Evolutionary conservation across 2,888 invertebrate species (phyloP).

Genomic region (Hydrotaea diabolus): DNA sequence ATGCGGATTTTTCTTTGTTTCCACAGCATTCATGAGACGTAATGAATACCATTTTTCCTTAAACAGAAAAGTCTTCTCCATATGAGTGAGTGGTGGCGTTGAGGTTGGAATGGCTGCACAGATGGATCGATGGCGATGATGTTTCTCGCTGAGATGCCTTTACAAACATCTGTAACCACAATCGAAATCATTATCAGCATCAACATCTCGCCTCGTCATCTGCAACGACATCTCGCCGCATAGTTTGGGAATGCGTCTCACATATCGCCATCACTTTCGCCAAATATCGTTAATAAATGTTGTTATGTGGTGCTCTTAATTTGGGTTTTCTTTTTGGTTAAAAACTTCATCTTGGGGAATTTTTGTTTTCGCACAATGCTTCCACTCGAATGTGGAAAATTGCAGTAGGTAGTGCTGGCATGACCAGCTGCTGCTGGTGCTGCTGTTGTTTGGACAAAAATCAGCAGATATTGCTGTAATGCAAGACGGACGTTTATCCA

Average conservation of each 20-base stretch:
- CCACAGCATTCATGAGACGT: background rate
- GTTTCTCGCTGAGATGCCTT: background rate
- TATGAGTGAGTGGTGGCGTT: background rate
- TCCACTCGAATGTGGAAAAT: slow-evolving; percentile 18
- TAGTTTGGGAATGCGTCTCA: background rate
- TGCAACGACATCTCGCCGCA: background rate
- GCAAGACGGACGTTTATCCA: background rate
- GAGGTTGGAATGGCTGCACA: background rate
- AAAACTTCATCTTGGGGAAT: slow-evolving; percentile 20
- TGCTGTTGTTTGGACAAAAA: no score
- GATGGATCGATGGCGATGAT: background rate
- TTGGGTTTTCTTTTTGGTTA: background rate
- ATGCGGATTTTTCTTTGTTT: background rate
- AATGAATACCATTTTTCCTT: slow-evolving; percentile 4
- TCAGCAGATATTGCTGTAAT: background rate
- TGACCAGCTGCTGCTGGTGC: no score
- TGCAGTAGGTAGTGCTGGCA: background rate
- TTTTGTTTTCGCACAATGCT: background rate
- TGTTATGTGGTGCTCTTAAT: background rate
- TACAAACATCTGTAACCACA: background rate
- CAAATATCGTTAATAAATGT: background rate
- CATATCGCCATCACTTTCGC: background rate
- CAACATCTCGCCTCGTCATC: background rate
- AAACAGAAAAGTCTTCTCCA: background rate
- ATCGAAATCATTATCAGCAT: background rate